Base-by-base conservation (phyloP, 2,797 vertebrate species). In the Octomys mimax region DNA sequence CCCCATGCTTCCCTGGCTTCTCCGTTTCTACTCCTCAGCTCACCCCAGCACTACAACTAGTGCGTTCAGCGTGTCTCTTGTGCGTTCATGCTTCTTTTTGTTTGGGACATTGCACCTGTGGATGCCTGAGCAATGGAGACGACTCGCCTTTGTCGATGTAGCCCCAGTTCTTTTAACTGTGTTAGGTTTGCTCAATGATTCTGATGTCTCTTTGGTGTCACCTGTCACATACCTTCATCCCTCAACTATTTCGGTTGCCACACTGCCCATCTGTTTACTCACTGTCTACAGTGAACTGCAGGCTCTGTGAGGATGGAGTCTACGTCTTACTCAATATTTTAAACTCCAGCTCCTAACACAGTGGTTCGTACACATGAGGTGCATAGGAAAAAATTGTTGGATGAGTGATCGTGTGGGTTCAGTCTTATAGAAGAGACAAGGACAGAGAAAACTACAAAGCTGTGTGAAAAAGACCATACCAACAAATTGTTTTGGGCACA, bases 201-300 rank as follows among this genome's bases (percentile, higher is more conserved):
- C 83, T 61, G 83, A 92, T 16, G 10, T 82, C 14, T 39, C 92
- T 86, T 70, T 88, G 36, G 84, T 87, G 87, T 94, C 84, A 22
- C 9, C 26, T 49, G 77, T 39, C 57, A 81, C 49, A 87, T 31
- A 42, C 36, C 13, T 83, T 90, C 46, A 77, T 52, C 91, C 12
- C n/a, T 75, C 49, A 96, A 33, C 82, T 83, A 70, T 78, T 78
- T 89, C 59, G 83, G 28, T 42, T 86, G 62, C 49, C 28, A 64
- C 42, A 42, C 4, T 42, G 39, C 6, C 4, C 64, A 52, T 54
- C 75, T 86, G 59, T 91, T 96, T 92, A 88, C 86, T 77, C 68
- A 21, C 26, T 92, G 59, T 28, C 54, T 81, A 28, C 85, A 80
- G 78, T 42, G 54, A 89, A 79, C 62, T 49, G 26, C 59, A 82